Evolutionary conservation across 2,797 vertebrate species (phyloP).

Genomic region (Podargus strigoides): DNA sequence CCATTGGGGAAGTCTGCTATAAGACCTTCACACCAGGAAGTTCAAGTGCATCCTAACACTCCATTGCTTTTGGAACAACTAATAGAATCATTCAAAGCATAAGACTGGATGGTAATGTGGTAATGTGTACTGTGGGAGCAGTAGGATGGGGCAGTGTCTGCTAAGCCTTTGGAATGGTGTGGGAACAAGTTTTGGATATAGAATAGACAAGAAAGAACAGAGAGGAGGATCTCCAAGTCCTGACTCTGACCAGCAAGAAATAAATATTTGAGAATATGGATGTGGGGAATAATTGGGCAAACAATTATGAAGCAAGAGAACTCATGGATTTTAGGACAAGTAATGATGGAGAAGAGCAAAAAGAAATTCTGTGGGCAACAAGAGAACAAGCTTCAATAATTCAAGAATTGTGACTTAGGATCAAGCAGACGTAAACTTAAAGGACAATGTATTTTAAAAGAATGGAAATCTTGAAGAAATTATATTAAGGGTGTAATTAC

Average conservation of each 20-base stretch:
- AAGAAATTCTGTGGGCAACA: not conserved
- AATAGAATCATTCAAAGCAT: not conserved
- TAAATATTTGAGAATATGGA: not conserved
- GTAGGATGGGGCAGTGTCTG: not conserved
- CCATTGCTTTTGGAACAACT: not conserved
- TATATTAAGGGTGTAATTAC: not conserved
- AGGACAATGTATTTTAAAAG: not conserved
- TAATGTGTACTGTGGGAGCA: not conserved
- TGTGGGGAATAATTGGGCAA: not conserved
- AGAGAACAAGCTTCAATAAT: not conserved
- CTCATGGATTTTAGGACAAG: not conserved
- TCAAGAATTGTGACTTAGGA: not conserved
- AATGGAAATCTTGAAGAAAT: not conserved
- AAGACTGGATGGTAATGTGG: not conserved
- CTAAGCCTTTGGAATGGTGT: not conserved
- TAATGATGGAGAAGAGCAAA: not conserved
- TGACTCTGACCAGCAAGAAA: not conserved
- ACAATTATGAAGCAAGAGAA: not conserved
- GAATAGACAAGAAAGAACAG: not conserved
- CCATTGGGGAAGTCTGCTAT: not conserved
- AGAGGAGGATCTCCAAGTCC: not conserved
- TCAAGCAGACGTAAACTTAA: not conserved
- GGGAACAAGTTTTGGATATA: not conserved
- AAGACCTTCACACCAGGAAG: not conserved
- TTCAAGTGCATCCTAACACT: not conserved